Evolutionary conservation across 2,888 invertebrate species (phyloP).

Genomic region (Lamellibrachia satsuma): DNA sequence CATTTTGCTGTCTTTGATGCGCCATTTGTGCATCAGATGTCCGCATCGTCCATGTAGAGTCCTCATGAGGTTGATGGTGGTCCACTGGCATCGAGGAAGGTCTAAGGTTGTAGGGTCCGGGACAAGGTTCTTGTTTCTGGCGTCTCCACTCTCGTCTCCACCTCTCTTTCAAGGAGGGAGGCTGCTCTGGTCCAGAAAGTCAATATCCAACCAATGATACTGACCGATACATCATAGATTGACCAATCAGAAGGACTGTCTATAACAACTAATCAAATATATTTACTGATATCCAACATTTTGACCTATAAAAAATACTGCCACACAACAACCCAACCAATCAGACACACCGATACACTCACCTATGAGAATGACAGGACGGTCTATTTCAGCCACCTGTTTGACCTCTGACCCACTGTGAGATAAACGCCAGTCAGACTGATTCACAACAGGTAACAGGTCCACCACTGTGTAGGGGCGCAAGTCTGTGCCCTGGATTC

Average conservation of each 20-base stretch:
- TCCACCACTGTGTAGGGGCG: conserved; percentile 83
- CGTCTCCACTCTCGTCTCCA: too few species aligned
- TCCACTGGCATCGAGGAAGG: too few species aligned
- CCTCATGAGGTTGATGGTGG: too few species aligned
- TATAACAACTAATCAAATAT: too few species aligned
- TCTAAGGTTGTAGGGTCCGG: too few species aligned
- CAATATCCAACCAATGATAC: background rate
- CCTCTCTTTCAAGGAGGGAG: too few species aligned
- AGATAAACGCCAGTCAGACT: background rate
- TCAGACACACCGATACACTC: background rate
- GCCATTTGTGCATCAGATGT: too few species aligned
- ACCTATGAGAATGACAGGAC: conserved; percentile 54
- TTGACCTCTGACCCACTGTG: conserved; percentile 80
- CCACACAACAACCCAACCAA: background rate
- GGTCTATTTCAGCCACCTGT: conserved; percentile 45
- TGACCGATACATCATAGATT: background rate
- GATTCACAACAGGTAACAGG: background rate
- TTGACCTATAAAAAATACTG: background rate
- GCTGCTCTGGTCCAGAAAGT: too few species aligned
- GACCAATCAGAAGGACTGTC: background rate
- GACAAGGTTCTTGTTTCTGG: too few species aligned
- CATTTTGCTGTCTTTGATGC: too few species aligned
- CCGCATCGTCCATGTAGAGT: too few species aligned
- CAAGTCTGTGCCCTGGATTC: conserved; percentile 90
- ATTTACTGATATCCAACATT: too few species aligned